A percentile compares a stretch with the other conserved stretches of the same genome.
These are phyloP conservation scores for Peromyscus californicus DNA, from an alignment of 2,113 vertebrate species.

Conservation along the genomic window DNA sequence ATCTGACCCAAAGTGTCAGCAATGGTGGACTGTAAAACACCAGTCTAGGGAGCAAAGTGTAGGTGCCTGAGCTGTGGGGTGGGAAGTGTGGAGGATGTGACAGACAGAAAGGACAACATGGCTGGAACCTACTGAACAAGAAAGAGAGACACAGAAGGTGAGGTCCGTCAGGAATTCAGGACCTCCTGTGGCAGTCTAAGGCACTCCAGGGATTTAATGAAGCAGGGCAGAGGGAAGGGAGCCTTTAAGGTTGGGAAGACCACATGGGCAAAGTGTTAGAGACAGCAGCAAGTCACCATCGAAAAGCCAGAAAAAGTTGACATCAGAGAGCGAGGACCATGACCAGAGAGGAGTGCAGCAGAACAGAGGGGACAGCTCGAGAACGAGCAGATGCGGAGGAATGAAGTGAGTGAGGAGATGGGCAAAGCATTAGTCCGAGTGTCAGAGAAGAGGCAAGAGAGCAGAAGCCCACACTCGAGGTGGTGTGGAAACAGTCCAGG, in stretches of 20 bases:
- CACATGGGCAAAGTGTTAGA: neutral
- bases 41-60: neutral
- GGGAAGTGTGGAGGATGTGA: neutral
- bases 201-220: neutral
- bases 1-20: neutral
- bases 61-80: neutral
- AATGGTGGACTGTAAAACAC: neutral
- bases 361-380: neutral
- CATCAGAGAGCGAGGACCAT: neutral
- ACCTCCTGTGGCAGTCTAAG: neutral
- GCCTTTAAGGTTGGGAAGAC: neutral
- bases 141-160: neutral
- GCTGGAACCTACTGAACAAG: neutral
- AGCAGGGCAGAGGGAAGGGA: neutral
- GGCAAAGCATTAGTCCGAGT: neutral
- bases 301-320: neutral
- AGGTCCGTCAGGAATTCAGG: neutral
- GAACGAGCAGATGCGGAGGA: neutral
- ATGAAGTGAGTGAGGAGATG: neutral
- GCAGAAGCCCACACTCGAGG: neutral
- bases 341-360: neutral
- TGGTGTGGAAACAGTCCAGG: too few species aligned
- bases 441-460: neutral
- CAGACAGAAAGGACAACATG: neutral
- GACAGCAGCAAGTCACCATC: neutral